A percentile compares a stretch with the other conserved stretches of the same genome.
These are phyloP conservation scores for Caranx melampygus DNA, from an alignment of 2,113 vertebrate species.

Conservation along the genomic window DNA sequence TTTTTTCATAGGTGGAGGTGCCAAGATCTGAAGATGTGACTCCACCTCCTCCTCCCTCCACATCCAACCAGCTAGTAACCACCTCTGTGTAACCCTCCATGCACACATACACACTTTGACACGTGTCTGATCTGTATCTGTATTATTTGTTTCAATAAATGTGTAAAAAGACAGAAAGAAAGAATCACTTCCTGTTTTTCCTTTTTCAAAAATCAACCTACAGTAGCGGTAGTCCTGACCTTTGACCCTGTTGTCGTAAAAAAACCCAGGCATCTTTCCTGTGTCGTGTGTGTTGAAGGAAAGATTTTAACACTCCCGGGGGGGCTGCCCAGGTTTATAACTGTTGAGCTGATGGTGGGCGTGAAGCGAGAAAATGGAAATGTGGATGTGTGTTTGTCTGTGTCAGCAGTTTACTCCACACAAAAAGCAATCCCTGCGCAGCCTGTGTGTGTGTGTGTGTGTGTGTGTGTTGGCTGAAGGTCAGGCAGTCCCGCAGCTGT, in stretches of 20 bases:
- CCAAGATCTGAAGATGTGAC: conserved; percentile 13
- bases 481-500: conserved; percentile 74
- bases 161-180: conserved; percentile 19
- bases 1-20: conserved; percentile 71
- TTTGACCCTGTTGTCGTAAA: rapidly evolving
- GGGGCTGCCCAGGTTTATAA: neutral
- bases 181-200: neutral
- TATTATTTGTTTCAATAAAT: conserved; percentile 70
- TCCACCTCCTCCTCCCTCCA: conserved; percentile 34
- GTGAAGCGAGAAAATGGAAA: conserved; percentile 7
- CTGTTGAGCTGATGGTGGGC: conserved; percentile 36
- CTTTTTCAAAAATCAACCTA: neutral
- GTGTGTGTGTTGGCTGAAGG: conserved; percentile 61
- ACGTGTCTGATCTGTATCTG: neutral
- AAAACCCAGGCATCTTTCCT: neutral
- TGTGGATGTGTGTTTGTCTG: conserved; percentile 12
- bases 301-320: neutral
- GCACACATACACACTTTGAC: conserved; percentile 23
- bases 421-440: conserved; percentile 59
- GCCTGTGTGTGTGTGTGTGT: conserved; percentile 14
- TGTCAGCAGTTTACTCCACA: conserved; percentile 70
- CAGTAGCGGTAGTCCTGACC: neutral
- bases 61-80: conserved; percentile 43
- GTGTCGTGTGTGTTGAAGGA: neutral
- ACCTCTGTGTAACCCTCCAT: conserved; percentile 31